Conservation (phyloP, 2,888 invertebrate species). For the Lasioglossum zephyrum region DNA sequence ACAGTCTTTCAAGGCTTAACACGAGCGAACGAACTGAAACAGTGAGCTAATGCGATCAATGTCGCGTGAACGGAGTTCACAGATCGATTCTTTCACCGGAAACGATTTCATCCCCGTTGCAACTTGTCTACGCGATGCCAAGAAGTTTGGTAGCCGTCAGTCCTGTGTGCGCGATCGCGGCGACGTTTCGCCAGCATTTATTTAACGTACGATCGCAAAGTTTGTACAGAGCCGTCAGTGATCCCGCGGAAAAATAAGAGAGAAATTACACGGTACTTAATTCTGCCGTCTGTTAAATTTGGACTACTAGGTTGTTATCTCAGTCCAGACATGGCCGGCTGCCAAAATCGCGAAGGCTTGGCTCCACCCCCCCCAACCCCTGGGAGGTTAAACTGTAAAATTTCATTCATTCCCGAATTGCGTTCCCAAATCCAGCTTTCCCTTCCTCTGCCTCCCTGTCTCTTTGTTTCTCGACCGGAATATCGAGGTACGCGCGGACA, state of each 20-base stretch:
- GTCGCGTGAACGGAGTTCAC: slow-evolving; percentile 1
- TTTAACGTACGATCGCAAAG: slow-evolving; percentile 50
- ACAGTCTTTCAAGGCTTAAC: background rate
- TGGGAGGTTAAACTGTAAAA: slow-evolving; percentile 45
- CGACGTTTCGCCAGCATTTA: slow-evolving; percentile 23
- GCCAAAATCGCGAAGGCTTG: slow-evolving; percentile 45
- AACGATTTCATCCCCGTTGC: background rate
- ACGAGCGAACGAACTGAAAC: background rate
- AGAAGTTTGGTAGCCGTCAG: slow-evolving; percentile 32
- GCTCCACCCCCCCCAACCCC: background rate
- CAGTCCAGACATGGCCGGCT: slow-evolving; percentile 39
- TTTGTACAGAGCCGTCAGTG: slow-evolving; percentile 47
- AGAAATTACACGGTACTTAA: slow-evolving; percentile 58
- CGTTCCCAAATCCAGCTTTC: slow-evolving; percentile 13
- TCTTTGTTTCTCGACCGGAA: slow-evolving; percentile 34
- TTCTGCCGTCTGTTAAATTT: slow-evolving; percentile 56
- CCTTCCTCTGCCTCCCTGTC: background rate
- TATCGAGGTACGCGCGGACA: background rate
- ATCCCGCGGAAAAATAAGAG: slow-evolving; percentile 53
- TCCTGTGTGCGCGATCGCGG: background rate
- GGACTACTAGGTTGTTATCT: slow-evolving; percentile 51
- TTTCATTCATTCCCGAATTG: slow-evolving; percentile 50
- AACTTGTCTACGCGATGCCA: slow-evolving; percentile 25
- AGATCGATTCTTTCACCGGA: background rate
- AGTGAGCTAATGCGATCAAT: background rate